Percentiles rank a stretch among this genome's conserved stretches.
Conservation (phyloP, 2,797 vertebrate genomes). For the Myotis findleyi region DNA sequence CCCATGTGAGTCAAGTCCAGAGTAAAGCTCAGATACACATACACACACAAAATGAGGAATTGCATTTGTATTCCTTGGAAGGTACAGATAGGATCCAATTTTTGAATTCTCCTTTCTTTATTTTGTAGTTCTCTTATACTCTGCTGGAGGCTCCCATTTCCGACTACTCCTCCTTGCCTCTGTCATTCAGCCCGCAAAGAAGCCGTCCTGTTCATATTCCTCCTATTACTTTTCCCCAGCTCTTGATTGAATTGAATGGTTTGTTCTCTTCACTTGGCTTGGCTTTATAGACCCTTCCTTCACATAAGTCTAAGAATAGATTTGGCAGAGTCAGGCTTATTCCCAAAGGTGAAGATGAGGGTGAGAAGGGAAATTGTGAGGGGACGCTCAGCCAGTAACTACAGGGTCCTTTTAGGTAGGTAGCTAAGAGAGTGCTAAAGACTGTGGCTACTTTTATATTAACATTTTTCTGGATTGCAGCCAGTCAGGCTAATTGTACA, state of each 20-base stretch:
- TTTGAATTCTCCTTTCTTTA: background rate
- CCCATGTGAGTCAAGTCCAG: background rate
- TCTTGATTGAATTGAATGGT: background rate
- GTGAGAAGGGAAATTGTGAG: background rate
- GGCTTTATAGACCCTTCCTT: background rate
- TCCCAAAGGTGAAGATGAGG: background rate
- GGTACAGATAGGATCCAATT: background rate
- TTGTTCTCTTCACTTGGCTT: background rate
- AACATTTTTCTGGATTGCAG: slow-evolving; percentile 6
- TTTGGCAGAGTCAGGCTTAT: background rate
- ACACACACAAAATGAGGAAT: background rate
- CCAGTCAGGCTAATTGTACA: background rate
- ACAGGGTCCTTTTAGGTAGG: background rate
- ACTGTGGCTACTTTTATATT: background rate
- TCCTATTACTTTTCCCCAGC: background rate
- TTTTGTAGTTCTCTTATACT: background rate
- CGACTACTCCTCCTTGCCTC: background rate
- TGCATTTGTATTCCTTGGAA: background rate
- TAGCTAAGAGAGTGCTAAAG: background rate
- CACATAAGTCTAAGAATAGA: background rate
- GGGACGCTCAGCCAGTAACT: background rate
- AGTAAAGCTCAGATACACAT: background rate
- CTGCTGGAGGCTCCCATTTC: background rate
- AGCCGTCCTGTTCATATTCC: background rate
- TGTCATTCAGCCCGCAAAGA: background rate